These are phyloP conservation scores for Drosophila mulleri DNA, from an alignment of 2,888 invertebrate species.

Conservation along the genomic window DNA sequence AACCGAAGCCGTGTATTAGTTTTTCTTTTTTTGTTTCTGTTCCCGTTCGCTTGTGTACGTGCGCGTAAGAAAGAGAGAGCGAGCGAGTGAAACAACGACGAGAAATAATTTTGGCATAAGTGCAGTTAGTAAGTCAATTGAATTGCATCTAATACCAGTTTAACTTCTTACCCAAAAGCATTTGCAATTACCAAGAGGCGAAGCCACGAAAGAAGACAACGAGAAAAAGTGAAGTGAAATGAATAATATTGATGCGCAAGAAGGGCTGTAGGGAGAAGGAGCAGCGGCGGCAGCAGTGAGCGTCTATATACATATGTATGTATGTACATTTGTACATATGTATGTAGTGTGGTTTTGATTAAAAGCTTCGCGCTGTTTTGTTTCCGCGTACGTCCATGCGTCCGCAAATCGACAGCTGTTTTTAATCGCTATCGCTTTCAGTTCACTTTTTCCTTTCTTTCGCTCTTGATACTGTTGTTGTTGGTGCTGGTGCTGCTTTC, in stretches of 20 bases:
- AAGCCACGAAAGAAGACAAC: not conserved
- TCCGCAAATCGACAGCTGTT: slow-evolving; percentile 58
- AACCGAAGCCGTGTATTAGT: slow-evolving; percentile 24
- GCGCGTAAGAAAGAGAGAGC: not conserved
- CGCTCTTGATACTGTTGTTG: not conserved
- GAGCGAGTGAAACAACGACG: no score
- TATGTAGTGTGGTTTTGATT: slow-evolving; percentile 11
- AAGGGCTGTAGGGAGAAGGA: not conserved
- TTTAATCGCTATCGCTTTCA: slow-evolving; percentile 43
- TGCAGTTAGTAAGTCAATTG: slow-evolving; percentile 41
- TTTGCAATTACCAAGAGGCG: not conserved
- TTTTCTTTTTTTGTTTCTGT: slow-evolving; percentile 22
- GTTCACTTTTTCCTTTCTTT: slow-evolving; percentile 21
- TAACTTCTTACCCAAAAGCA: slow-evolving; percentile 9
- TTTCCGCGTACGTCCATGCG: slow-evolving; percentile 15
- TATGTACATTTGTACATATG: no score
- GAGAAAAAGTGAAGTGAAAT: not conserved
- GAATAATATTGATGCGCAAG: not conserved
- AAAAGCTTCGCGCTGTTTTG: slow-evolving; percentile 19
- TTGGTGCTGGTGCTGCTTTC: not conserved
- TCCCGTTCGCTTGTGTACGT: slow-evolving; percentile 19
- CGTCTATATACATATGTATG: no score
- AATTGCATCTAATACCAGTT: slow-evolving; percentile 28
- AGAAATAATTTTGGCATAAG: slow-evolving; percentile 28
- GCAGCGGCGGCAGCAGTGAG: not conserved